Evolutionary conservation across 2,888 invertebrate genomes (phyloP), one percentile per base, ranked within the genome.

Genomic region (Leptinotarsa tumamoca): DNA sequence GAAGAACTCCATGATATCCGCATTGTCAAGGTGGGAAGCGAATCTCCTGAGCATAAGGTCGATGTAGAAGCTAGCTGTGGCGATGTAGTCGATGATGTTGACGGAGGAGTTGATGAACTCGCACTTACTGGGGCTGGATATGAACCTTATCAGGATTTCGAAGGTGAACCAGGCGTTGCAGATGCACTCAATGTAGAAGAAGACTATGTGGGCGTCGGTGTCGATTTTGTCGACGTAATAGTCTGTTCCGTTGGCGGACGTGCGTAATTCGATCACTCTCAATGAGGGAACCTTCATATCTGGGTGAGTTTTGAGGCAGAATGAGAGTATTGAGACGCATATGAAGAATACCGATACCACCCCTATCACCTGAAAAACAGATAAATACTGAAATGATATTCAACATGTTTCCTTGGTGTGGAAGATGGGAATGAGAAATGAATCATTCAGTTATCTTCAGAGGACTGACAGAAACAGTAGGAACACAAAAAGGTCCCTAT

Each of bases 141-240:
- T 94, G 90, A 98, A 97, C 80, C 83, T 84, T 74, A 89, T 85
- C 85, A 98, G 91, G 88, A 99, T 98, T 89, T 99, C 98, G 86
- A 99, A 92, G 52, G 98, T 98, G 90, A 99, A 99, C 99, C 99
- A 99, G 79, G 98, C 96, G 90, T 98, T 98, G 90, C 98, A 98
- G 82, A 98, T 94, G 90, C 97, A 98, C 90, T 99, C 98, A 87
- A 98, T 96, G 91, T 98, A 98, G 91, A 98, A 98, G 91, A 99
- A 99, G 85, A 97, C 97, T 82, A 96, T 93, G 90, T 98, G 98
- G 77, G 98, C 98, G 90, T 98, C 98, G 72, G 98, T 98, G 89
- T 95, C 95, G 85, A 94, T 92, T 80, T 95, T 96, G 90, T 98
- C 97, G 86, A 98, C 90, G 74, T 94, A 94, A 95, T 96, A 97